Evolutionary conservation across 2,797 vertebrate species (phyloP).

Genomic region (Hydrolagus colliei): DNA sequence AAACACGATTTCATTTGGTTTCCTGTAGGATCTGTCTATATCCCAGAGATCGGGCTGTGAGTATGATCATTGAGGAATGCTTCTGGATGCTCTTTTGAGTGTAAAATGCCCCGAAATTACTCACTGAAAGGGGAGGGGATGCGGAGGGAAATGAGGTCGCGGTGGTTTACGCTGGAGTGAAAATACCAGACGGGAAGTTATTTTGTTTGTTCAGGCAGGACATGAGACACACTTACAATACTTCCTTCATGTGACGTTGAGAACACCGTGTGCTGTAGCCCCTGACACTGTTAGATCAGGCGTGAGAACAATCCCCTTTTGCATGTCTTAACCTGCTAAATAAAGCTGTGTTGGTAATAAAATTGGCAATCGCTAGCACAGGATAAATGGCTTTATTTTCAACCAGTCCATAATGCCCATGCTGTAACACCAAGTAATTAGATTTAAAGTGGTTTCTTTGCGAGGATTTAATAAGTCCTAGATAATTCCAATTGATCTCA

Average conservation of each 20-base stretch:
- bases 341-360: neutral
- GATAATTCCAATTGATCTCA: slow-evolving; percentile 12
- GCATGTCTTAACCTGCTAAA: neutral
- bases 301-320: neutral
- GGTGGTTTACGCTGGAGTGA: neutral
- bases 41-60: neutral
- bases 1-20: neutral
- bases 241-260: neutral
- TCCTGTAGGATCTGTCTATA: neutral
- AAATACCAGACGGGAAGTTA: too few species aligned
- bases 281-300: neutral
- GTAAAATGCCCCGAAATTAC: too few species aligned
- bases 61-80: too few species aligned
- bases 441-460: neutral
- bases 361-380: neutral
- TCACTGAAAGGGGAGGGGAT: too few species aligned
- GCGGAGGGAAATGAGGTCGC: too few species aligned
- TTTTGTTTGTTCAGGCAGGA: neutral
- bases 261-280: neutral
- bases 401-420: neutral
- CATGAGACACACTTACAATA: neutral
- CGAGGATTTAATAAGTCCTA: neutral
- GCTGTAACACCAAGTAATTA: neutral
- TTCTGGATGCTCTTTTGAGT: too few species aligned
- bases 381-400: neutral